phyloP scores from a whole-genome alignment of 1,140 invertebrate species.

The Thalassaphorura encarpata region DNA sequence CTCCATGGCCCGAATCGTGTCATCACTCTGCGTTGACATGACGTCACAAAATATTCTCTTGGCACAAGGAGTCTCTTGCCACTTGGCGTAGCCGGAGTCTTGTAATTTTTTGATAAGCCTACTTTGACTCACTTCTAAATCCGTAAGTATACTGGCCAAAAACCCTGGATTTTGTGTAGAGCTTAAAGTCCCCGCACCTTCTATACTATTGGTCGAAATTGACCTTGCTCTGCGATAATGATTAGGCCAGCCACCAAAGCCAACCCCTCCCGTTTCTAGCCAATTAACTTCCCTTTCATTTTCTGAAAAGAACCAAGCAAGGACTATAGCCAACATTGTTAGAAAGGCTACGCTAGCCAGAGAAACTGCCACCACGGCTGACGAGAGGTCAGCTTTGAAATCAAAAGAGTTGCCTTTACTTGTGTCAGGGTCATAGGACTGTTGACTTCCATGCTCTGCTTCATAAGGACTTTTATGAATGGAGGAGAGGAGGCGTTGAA shows the following conservation, averaged over 20 bases:
- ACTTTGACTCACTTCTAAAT: slow-evolving; percentile 43
- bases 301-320: slow-evolving; percentile 16
- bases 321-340: slow-evolving; percentile 6
- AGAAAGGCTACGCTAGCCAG: slow-evolving; percentile 12
- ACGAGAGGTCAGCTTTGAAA: slow-evolving; percentile 3
- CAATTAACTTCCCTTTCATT: slow-evolving; percentile 4
- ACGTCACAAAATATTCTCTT: slow-evolving; percentile 64
- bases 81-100: slow-evolving; percentile 43
- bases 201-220: slow-evolving; percentile 7
- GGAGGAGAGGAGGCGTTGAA: slow-evolving; percentile 23
- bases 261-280: background rate
- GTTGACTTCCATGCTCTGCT: background rate
- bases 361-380: slow-evolving; percentile 4
- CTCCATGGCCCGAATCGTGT: slow-evolving; percentile 58
- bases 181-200: background rate
- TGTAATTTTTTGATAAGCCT: slow-evolving; percentile 35
- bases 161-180: slow-evolving; percentile 34
- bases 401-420: slow-evolving; percentile 9
- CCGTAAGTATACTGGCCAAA: slow-evolving; percentile 44
- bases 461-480: slow-evolving; percentile 29
- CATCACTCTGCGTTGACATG: slow-evolving; percentile 51
- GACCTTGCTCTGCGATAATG: slow-evolving; percentile 3
- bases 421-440: background rate
- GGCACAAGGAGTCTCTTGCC: slow-evolving; percentile 60
- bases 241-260: slow-evolving; percentile 1